These are phyloP conservation scores for Elephas maximus DNA, from an alignment of 2,113 vertebrate species.

Conservation along the genomic window DNA sequence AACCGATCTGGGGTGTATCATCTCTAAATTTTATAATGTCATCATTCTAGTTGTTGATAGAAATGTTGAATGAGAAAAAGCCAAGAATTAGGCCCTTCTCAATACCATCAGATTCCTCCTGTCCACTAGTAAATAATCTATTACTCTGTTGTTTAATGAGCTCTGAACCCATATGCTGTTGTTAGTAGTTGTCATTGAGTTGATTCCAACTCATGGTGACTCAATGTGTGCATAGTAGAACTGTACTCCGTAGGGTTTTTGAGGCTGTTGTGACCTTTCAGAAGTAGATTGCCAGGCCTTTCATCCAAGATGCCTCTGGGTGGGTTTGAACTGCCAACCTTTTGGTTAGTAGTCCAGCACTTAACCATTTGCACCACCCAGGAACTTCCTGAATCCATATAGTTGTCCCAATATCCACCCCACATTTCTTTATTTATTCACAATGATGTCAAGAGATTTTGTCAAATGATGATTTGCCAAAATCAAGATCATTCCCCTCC, in stretches of 20 bases:
- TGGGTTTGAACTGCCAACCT: not conserved
- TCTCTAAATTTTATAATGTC: constrained; percentile 19
- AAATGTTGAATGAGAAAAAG: constrained; percentile 45
- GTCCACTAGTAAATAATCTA: not conserved
- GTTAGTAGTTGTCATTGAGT: not conserved
- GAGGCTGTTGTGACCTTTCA: not conserved
- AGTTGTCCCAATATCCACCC: not conserved
- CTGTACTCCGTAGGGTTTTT: not conserved
- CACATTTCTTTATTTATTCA: not conserved
- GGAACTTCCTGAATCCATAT: not conserved
- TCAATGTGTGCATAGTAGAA: not conserved
- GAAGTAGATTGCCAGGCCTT: not conserved
- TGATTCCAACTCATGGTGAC: not conserved
- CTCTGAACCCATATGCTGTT: not conserved
- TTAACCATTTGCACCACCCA: too few species aligned
- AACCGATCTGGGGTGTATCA: not conserved
- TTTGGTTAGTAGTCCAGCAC: too few species aligned
- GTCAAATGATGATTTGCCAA: constrained; percentile 12
- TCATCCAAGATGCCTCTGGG: not conserved
- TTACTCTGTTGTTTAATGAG: not conserved
- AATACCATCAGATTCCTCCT: not conserved
- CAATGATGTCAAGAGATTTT: constrained; percentile 23
- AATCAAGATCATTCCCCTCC: not conserved
- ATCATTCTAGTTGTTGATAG: not conserved
- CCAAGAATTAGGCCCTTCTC: not conserved